Evolutionary conservation across 2,113 vertebrate species (phyloP).

Genomic region (Hippoglossus stenolepis): DNA sequence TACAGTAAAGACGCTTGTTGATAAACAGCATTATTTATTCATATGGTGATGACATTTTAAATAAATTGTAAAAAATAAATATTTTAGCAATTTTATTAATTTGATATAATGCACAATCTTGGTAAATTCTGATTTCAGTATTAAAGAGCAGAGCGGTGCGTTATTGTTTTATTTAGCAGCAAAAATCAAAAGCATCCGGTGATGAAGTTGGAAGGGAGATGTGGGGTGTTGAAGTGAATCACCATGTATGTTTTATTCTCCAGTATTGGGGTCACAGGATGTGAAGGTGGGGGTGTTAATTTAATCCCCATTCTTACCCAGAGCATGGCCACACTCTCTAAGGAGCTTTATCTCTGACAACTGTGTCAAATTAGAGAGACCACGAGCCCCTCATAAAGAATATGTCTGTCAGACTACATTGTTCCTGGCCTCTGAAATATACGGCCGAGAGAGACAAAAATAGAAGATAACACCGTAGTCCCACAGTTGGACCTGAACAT

Average conservation of each 20-base stretch:
- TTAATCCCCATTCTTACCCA: constrained; percentile 85
- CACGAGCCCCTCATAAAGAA: constrained; percentile 84
- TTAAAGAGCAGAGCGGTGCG: background rate
- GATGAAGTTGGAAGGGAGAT: constrained; percentile 67
- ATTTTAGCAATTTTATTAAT: background rate
- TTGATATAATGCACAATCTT: constrained; percentile 2
- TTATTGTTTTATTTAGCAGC: constrained; percentile 53
- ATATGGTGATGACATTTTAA: constrained; percentile 11
- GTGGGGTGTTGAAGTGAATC: constrained; percentile 73
- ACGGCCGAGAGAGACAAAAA: constrained; percentile 79
- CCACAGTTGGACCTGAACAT: constrained; percentile 78
- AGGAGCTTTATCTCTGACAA: constrained; percentile 86
- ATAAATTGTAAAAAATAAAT: background rate
- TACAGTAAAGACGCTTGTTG: constrained; percentile 36
- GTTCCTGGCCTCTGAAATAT: constrained; percentile 81
- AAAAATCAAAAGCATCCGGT: constrained; percentile 46
- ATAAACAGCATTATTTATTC: constrained; percentile 31
- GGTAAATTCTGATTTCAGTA: constrained; percentile 3
- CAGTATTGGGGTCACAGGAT: constrained; percentile 83
- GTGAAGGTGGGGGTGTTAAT: constrained; percentile 84
- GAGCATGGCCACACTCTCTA: constrained; percentile 84
- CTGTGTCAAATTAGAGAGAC: constrained; percentile 85
- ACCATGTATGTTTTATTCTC: constrained; percentile 80
- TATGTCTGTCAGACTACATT: constrained; percentile 84
- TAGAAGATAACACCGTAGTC: constrained; percentile 80